These are phyloP conservation scores for Bombylius discolor DNA, from an alignment of 2,888 invertebrate species.

Conservation along the genomic window DNA sequence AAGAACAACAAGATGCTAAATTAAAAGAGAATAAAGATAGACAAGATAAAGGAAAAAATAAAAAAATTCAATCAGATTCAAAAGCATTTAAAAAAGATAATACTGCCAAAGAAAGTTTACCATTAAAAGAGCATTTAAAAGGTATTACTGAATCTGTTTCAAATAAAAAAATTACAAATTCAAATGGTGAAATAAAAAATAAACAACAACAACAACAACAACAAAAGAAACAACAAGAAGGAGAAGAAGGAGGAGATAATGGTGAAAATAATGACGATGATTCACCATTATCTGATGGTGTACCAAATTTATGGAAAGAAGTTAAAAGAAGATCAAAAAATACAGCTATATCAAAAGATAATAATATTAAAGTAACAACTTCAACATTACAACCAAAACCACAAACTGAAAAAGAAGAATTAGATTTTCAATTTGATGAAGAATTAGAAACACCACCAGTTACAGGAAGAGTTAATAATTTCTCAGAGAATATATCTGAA, in stretches of 20 bases:
- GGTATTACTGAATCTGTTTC: not conserved
- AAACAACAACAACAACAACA: not conserved
- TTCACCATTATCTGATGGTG: slow-evolving; percentile 22
- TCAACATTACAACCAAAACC: slow-evolving; percentile 21
- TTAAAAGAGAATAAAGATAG: too few species aligned
- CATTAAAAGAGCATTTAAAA: slow-evolving; percentile 6
- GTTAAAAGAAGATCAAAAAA: slow-evolving; percentile 48
- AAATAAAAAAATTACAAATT: not conserved
- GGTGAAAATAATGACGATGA: slow-evolving; percentile 11
- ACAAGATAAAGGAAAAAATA: not conserved
- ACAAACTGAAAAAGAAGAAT: slow-evolving; percentile 53
- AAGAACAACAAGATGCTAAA: not conserved
- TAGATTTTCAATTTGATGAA: slow-evolving; percentile 96
- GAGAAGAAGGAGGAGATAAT: slow-evolving; percentile 4
- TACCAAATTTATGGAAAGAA: slow-evolving; percentile 38
- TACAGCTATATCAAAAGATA: slow-evolving; percentile 39
- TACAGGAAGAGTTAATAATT: slow-evolving; percentile 69
- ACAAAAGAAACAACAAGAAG: slow-evolving; percentile 4
- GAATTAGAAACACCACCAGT: slow-evolving; percentile 66
- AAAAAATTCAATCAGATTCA: not conserved
- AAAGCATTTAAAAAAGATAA: not conserved
- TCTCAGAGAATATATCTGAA: slow-evolving; percentile 61
- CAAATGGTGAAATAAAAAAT: not conserved
- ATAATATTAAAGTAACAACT: slow-evolving; percentile 14
- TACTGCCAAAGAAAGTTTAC: not conserved